phyloP scores from a whole-genome alignment of 2,113 vertebrate species.

The Phylloscopus trochilus region DNA sequence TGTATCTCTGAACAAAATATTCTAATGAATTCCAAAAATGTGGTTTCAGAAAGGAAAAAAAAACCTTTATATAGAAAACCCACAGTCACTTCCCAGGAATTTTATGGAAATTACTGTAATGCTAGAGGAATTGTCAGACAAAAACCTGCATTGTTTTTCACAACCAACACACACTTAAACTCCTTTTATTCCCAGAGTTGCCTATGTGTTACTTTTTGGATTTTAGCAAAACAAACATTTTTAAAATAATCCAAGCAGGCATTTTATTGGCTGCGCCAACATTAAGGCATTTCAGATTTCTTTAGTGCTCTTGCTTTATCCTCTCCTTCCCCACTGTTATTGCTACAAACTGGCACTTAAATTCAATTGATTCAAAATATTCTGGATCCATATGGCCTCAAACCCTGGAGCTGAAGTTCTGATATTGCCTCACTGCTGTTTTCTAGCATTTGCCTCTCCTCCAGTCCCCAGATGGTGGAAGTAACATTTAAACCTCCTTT shows the following conservation, averaged over 20 bases:
- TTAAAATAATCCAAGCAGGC: slow-evolving; percentile 59
- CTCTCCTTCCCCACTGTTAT: slow-evolving; percentile 71
- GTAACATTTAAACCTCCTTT: slow-evolving; percentile 94
- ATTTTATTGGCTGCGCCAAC: slow-evolving; percentile 59
- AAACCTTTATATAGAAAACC: neutral
- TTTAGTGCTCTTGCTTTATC: slow-evolving; percentile 73
- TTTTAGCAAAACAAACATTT: slow-evolving; percentile 69
- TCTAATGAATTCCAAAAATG: neutral
- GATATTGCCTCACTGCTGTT: slow-evolving; percentile 85
- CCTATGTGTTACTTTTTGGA: slow-evolving; percentile 13
- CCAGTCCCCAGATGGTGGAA: slow-evolving; percentile 98
- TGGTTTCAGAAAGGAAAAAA: neutral
- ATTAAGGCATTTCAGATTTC: slow-evolving; percentile 63
- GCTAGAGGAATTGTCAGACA: neutral
- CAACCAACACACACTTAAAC: slow-evolving; percentile 1
- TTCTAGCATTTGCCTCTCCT: slow-evolving; percentile 86
- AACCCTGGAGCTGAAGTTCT: slow-evolving; percentile 88
- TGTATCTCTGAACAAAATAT: neutral
- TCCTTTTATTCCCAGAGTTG: slow-evolving; percentile 17
- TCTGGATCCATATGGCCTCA: slow-evolving; percentile 94
- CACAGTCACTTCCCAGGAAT: neutral
- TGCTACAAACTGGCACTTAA: slow-evolving; percentile 80
- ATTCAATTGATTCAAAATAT: slow-evolving; percentile 83
- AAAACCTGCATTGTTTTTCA: neutral
- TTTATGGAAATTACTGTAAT: neutral